These are phyloP conservation scores for Micrasema minimum DNA, from an alignment of 1,140 invertebrate genomes.

Conservation along the genomic window DNA sequence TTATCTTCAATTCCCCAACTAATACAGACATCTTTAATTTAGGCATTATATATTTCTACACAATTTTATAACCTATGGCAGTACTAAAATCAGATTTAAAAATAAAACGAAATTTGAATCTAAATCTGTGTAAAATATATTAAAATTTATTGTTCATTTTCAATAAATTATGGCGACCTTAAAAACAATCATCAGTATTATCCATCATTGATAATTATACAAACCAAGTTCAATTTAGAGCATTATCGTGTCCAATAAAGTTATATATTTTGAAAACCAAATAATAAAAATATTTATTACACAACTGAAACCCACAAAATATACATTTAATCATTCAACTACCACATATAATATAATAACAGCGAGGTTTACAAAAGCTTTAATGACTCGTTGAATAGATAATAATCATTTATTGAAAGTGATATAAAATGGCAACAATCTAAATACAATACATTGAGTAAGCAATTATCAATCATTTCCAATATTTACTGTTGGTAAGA, in stretches of 20 bases:
- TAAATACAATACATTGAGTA: constrained; percentile 22
- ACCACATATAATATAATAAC: constrained; percentile 7
- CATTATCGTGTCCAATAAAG: background rate
- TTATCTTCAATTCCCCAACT: constrained; percentile 48
- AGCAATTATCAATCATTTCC: constrained; percentile 33
- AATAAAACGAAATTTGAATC: too few relatives aligned
- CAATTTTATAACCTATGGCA: constrained; percentile 45
- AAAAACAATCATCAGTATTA: background rate
- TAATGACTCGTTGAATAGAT: constrained; percentile 6
- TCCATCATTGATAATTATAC: too few relatives aligned
- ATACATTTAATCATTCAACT: background rate
- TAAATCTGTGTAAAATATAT: background rate
- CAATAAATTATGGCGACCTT: constrained; percentile 35
- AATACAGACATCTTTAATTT: constrained; percentile 41
- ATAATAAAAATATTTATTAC: constrained; percentile 5
- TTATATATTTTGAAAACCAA: constrained; percentile 12
- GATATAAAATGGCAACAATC: constrained; percentile 33
- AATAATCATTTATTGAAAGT: constrained; percentile 13
- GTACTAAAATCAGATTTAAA: constrained; percentile 42
- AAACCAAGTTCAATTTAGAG: background rate
- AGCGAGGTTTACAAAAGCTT: constrained; percentile 31
- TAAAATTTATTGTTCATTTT: constrained; percentile 9
- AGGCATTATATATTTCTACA: constrained; percentile 40
- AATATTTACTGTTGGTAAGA: too few relatives aligned
- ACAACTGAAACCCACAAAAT: constrained; percentile 5